Conservation (phyloP, 2,113 vertebrate species). For the Seriola quinqueradiata region DNA sequence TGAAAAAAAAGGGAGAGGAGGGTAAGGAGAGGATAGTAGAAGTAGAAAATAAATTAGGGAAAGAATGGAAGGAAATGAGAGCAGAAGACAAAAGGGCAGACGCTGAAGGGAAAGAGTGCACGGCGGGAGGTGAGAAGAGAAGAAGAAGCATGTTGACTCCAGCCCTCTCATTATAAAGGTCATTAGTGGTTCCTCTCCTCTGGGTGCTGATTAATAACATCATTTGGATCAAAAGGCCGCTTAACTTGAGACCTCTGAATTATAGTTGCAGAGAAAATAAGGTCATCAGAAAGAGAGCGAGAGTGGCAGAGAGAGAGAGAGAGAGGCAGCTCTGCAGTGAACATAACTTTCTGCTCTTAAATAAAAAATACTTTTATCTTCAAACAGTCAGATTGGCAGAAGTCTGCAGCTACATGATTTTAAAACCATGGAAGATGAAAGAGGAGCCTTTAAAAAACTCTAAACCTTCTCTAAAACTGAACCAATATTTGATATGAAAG, state of each 20-base stretch:
- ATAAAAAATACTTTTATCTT: conserved; percentile 25
- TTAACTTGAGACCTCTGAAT: conserved; percentile 50
- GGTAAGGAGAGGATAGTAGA: background rate
- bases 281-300: conserved; percentile 21
- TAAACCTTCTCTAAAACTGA: background rate
- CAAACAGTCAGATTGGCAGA: conserved; percentile 4
- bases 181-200: conserved; percentile 50
- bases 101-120: conserved; percentile 2
- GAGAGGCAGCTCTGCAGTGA: background rate
- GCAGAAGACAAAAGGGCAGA: conserved; percentile 26
- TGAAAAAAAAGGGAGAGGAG: background rate
- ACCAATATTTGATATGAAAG: background rate
- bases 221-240: conserved; percentile 49
- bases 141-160: conserved; percentile 39
- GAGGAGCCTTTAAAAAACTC: background rate
- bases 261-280: conserved; percentile 50
- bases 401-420: background rate
- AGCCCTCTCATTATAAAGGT: conserved; percentile 67
- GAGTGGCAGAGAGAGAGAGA: background rate
- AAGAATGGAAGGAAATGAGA: conserved; percentile 14
- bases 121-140: conserved; percentile 34
- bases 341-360: conserved; percentile 10
- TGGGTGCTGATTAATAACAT: conserved; percentile 64
- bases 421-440: background rate
- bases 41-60: conserved; percentile 10